Conservation (phyloP, 1,140 invertebrate genomes). For the Chironomus striatipennis region DNA sequence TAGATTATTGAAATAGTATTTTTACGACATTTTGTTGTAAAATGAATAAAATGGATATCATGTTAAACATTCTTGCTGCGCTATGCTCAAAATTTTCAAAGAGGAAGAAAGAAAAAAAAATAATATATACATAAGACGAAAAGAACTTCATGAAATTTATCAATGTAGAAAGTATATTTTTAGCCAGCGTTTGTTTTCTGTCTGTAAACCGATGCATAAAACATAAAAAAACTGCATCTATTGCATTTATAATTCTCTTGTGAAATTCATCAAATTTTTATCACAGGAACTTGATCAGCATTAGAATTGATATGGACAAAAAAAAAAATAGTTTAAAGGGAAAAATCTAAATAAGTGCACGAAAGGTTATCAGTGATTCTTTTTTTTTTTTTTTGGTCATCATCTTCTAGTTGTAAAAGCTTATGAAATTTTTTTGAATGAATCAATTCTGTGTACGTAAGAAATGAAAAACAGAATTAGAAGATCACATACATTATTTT, state of each 20-base stretch:
- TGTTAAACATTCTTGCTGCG: not conserved
- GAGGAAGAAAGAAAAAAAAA: constrained; percentile 14
- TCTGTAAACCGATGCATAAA: not conserved
- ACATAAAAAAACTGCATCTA: too few species aligned
- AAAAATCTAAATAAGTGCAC: not conserved
- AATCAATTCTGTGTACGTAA: not conserved
- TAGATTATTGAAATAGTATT: not conserved
- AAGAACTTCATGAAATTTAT: not conserved
- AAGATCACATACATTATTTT: not conserved
- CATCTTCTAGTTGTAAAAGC: not conserved
- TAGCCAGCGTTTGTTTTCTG: not conserved
- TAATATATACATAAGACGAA: not conserved
- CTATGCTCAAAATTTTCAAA: constrained; percentile 14
- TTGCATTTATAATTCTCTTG: too few species aligned
- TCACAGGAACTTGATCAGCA: too few species aligned
- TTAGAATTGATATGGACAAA: too few species aligned
- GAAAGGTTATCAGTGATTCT: not conserved
- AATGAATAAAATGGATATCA: constrained; percentile 14
- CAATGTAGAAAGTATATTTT: constrained; percentile 14
- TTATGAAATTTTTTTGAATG: not conserved
- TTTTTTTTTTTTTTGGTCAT: not conserved
- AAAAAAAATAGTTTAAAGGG: not conserved
- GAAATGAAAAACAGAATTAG: not conserved
- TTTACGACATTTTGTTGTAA: constrained; percentile 9
- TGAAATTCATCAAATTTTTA: too few species aligned